Percentiles rank a stretch among this genome's conserved stretches.
These are phyloP conservation scores for Micoletzkya japonica DNA, from an alignment of 2,888 invertebrate species.

Conservation along the genomic window DNA sequence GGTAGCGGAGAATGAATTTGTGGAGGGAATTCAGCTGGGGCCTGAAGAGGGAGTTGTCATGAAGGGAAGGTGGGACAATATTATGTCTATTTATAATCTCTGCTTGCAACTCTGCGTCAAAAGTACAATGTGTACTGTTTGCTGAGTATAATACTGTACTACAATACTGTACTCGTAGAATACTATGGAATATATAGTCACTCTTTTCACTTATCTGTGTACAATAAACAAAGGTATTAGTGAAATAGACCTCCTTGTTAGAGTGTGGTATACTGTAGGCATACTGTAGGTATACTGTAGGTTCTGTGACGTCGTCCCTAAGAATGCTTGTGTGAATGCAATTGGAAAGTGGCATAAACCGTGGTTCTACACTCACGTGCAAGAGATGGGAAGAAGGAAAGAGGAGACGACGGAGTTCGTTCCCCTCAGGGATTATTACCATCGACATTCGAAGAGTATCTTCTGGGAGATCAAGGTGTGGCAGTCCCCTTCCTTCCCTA, in stretches of 20 bases:
- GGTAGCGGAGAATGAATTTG: conserved; percentile 73
- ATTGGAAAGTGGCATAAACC: conserved; percentile 80
- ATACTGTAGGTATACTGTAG: conserved; percentile 27
- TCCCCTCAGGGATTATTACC: conserved; percentile 80
- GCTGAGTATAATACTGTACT: neutral
- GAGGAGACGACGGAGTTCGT: conserved; percentile 70
- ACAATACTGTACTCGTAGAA: neutral
- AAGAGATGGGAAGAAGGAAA: conserved; percentile 64
- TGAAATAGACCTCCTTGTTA: too few relatives aligned
- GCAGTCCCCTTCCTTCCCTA: neutral
- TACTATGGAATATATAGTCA: too few relatives aligned
- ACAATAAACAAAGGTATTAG: neutral
- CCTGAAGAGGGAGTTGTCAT: conserved; percentile 77
- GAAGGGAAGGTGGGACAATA: conserved; percentile 73
- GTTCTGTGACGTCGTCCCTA: conserved; percentile 50
- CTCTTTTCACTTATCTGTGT: too few relatives aligned
- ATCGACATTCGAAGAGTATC: conserved; percentile 78
- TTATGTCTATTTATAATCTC: too few relatives aligned
- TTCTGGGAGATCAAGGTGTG: conserved; percentile 81
- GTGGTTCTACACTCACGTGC: conserved; percentile 82
- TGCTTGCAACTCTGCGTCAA: too few relatives aligned
- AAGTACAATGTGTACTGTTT: neutral
- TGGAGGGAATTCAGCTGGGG: conserved; percentile 76
- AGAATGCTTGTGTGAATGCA: conserved; percentile 69
- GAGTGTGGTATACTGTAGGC: neutral